Percentiles rank a stretch among this genome's conserved stretches.
phyloP scores from a whole-genome alignment of 2,113 vertebrate species.

The Myrmecobius fasciatus region DNA sequence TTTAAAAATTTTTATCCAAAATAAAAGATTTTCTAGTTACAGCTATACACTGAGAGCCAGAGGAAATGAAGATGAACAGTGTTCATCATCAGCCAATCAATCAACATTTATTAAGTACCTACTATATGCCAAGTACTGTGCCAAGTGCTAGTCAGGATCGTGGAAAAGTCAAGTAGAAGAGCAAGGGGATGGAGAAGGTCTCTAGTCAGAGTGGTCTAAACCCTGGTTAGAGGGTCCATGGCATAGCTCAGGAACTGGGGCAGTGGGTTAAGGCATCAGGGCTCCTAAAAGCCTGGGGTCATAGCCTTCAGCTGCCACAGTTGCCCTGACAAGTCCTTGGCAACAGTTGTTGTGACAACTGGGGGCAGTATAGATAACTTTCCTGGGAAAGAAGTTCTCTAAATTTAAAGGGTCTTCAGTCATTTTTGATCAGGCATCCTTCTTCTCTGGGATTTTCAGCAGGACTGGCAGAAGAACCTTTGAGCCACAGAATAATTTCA shows the following conservation, averaged over 20 bases:
- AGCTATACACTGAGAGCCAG: not conserved
- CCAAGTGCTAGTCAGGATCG: not conserved
- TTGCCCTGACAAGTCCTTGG: too few species aligned
- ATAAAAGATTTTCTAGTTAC: not conserved
- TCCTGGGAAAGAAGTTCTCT: not conserved
- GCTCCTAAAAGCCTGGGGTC: not conserved
- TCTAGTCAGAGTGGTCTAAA: not conserved
- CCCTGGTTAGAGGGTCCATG: not conserved
- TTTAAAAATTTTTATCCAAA: not conserved
- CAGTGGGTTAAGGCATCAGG: not conserved
- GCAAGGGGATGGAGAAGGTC: not conserved
- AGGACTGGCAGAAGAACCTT: not conserved
- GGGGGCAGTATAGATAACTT: not conserved
- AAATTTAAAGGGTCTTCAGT: not conserved
- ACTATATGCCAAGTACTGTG: not conserved
- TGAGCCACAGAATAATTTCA: not conserved
- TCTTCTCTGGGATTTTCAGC: not conserved
- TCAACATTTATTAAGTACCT: not conserved
- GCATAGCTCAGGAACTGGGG: not conserved
- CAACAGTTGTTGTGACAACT: not conserved
- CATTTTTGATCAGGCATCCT: not conserved
- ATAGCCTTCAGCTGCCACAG: not conserved
- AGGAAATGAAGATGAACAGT: not conserved
- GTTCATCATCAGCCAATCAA: not conserved
- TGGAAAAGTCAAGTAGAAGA: not conserved